These are phyloP conservation scores for Molothrus aeneus DNA, from an alignment of 2,797 vertebrate species.

Conservation along the genomic window DNA sequence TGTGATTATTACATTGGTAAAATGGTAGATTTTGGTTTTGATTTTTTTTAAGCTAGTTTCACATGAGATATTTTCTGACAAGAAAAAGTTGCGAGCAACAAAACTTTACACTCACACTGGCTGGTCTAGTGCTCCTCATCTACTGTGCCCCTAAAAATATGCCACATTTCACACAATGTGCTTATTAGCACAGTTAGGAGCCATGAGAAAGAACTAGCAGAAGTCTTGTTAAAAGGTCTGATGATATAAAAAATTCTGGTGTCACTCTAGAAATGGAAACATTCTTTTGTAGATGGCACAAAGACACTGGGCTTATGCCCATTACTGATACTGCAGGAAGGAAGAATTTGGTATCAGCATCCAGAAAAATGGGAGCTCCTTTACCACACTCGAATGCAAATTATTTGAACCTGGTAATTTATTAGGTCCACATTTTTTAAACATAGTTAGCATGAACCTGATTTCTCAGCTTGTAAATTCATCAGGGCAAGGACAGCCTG, in stretches of 20 bases:
- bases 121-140: neutral
- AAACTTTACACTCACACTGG: neutral
- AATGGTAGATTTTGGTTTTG: neutral
- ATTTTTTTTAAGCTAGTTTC: neutral
- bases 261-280: conserved; percentile 15
- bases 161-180: conserved; percentile 6
- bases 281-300: neutral
- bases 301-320: neutral
- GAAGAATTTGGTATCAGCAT: neutral
- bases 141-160: neutral
- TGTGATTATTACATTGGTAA: neutral
- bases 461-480: conserved; percentile 49
- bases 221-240: conserved; percentile 20
- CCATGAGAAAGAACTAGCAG: neutral
- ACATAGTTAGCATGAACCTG: conserved; percentile 32
- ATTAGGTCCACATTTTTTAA: conserved; percentile 26
- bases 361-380: neutral
- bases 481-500: conserved; percentile 31
- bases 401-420: conserved; percentile 27
- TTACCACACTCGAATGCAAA: conserved; percentile 12
- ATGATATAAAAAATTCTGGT: neutral
- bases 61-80: neutral
- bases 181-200: conserved; percentile 38
- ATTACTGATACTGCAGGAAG: neutral
- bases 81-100: neutral